These are phyloP conservation scores for Bryconaethiops microstoma DNA, from an alignment of 2,797 vertebrate species.

Conservation along the genomic window DNA sequence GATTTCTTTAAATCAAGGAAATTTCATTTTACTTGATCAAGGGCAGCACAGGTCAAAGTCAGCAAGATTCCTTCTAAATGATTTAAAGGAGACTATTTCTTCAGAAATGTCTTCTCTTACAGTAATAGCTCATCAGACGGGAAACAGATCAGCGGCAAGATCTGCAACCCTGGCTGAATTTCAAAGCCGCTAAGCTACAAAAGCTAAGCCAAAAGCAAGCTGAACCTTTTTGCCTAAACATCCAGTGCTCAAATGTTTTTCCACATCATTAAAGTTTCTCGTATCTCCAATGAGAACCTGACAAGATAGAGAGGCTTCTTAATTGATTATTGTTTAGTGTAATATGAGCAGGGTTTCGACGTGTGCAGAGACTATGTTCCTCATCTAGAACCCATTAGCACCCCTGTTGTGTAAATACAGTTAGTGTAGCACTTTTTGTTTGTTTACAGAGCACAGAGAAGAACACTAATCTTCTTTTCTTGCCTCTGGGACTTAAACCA, in stretches of 20 bases:
- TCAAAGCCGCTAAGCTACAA: not conserved
- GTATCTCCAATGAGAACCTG: not conserved
- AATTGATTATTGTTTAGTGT: not conserved
- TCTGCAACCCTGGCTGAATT: not conserved
- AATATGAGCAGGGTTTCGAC: slow-evolving; percentile 26
- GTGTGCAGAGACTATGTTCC: slow-evolving; percentile 46
- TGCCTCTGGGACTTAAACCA: slow-evolving; percentile 25
- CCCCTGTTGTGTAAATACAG: slow-evolving; percentile 40
- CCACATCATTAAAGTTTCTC: not conserved
- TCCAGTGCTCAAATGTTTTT: not conserved
- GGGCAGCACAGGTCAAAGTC: slow-evolving; percentile 18
- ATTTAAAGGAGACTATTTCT: slow-evolving; percentile 12
- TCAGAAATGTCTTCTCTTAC: slow-evolving; percentile 17
- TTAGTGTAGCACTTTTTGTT: slow-evolving; percentile 30
- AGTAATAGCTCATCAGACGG: not conserved
- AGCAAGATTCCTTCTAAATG: slow-evolving; percentile 21
- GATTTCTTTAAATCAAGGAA: slow-evolving; percentile 20
- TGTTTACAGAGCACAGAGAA: slow-evolving; percentile 41
- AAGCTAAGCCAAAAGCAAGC: not conserved
- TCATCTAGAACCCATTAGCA: slow-evolving; percentile 50
- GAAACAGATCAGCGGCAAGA: not conserved
- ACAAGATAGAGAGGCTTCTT: not conserved
- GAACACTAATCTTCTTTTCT: slow-evolving; percentile 45
- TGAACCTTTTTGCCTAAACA: not conserved
- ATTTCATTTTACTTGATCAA: slow-evolving; percentile 27